Evolutionary conservation across 2,113 vertebrate species (phyloP).

Genomic region (Aplodontia rufa): DNA sequence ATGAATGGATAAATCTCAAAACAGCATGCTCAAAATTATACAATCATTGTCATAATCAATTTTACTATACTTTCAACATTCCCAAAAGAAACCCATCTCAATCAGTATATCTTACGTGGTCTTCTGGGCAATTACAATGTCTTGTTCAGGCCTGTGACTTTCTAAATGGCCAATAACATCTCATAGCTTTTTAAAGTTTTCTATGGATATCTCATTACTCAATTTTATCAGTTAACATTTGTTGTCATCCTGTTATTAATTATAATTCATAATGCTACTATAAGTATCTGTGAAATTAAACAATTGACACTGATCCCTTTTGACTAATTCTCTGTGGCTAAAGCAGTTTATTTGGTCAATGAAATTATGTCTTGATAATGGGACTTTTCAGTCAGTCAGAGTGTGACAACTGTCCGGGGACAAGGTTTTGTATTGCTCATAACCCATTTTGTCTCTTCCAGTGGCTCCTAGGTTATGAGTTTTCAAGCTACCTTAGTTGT

Average conservation of each 20-base stretch:
- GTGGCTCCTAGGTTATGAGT: not conserved
- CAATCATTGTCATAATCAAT: not conserved
- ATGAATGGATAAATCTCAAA: not conserved
- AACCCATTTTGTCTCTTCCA: not conserved
- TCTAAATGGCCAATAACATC: not conserved
- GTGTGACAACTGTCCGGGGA: not conserved
- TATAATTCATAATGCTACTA: not conserved
- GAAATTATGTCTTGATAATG: constrained; percentile 24
- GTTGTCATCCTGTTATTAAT: not conserved
- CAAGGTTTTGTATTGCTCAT: not conserved
- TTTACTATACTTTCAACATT: not conserved
- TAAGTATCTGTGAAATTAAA: not conserved
- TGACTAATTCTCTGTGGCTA: not conserved
- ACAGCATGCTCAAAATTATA: not conserved
- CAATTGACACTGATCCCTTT: not conserved
- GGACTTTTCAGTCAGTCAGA: not conserved
- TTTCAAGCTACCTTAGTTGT: not conserved
- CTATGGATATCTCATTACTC: not conserved
- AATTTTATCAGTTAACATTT: not conserved
- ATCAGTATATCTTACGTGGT: not conserved
- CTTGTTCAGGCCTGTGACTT: not conserved
- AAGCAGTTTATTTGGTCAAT: not conserved
- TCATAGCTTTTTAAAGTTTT: not conserved
- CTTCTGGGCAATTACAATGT: not conserved
- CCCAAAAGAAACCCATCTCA: not conserved